Evolutionary conservation across 2,113 vertebrate species (phyloP).

Genomic region (Mormyrus iriodes): DNA sequence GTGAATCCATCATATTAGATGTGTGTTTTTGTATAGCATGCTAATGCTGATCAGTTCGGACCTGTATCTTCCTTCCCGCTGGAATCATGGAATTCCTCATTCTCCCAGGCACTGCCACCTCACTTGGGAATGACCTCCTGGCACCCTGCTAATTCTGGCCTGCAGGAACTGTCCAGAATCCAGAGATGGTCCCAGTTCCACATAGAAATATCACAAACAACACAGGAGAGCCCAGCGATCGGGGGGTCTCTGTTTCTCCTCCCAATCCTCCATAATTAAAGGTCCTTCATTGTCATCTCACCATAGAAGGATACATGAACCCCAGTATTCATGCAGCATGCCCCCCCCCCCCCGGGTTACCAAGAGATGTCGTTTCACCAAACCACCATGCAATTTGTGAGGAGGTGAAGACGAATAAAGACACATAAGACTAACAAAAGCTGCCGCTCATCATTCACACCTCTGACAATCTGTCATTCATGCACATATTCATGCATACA

Average conservation of each 20-base stretch:
- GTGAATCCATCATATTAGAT: slow-evolving; percentile 12
- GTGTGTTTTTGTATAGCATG: slow-evolving; percentile 3
- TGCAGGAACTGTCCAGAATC: neutral
- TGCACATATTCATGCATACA: neutral
- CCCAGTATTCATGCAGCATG: too few relatives aligned
- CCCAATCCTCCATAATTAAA: too few relatives aligned
- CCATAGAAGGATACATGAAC: too few relatives aligned
- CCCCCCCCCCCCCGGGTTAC: too few relatives aligned
- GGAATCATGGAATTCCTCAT: neutral
- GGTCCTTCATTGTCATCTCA: too few relatives aligned
- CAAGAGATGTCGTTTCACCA: too few relatives aligned
- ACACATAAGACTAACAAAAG: neutral
- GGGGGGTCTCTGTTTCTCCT: too few relatives aligned
- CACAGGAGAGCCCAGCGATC: too few relatives aligned
- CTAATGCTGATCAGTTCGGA: neutral
- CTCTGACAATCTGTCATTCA: neutral
- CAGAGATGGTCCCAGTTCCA: neutral
- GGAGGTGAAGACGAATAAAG: neutral
- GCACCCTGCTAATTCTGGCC: neutral
- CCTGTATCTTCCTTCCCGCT: neutral
- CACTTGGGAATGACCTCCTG: neutral
- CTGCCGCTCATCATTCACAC: neutral
- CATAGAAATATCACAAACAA: neutral
- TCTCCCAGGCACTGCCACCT: neutral
- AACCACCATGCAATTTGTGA: neutral